Evolutionary conservation across 2,888 invertebrate genomes (phyloP).

Genomic region (Neria commutata): DNA sequence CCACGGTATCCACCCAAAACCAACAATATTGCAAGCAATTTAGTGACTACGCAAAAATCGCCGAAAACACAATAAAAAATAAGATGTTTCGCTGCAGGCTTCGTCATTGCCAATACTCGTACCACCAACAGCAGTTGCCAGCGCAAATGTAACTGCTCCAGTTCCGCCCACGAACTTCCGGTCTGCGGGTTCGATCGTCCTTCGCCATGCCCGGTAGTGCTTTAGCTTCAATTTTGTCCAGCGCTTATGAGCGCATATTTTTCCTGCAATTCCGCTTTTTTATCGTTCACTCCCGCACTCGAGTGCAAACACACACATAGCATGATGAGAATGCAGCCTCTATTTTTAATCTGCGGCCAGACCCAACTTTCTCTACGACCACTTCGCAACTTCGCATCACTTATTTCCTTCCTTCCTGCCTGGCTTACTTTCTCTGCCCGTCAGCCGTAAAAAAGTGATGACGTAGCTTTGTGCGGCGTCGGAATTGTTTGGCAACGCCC

Average conservation of each 20-base stretch:
- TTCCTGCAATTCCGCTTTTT: not conserved
- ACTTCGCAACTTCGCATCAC: not conserved
- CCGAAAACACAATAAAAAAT: not conserved
- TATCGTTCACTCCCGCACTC: not conserved
- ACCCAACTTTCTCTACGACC: not conserved
- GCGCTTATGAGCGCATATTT: not conserved
- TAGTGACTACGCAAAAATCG: constrained; percentile 1
- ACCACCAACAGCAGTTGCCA: too few species aligned
- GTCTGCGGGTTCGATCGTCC: constrained; percentile 14
- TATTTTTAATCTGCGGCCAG: too few species aligned
- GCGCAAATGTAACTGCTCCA: constrained; percentile 36
- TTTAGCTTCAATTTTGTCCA: not conserved
- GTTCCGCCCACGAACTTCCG: constrained; percentile 51
- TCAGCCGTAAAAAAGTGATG: constrained; percentile 43
- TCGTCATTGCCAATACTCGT: constrained; percentile 1
- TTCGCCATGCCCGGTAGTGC: not conserved
- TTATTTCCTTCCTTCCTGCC: not conserved
- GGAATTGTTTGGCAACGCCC: constrained; percentile 50
- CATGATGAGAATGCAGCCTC: not conserved
- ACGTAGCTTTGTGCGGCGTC: constrained; percentile 46
- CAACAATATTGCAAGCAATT: constrained; percentile 4
- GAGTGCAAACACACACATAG: not conserved
- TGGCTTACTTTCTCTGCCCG: not conserved
- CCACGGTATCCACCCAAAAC: constrained; percentile 39
- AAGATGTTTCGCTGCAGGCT: not conserved